Base-by-base conservation (phyloP, 2,797 vertebrate species). In the Sarcophilus harrisii region DNA sequence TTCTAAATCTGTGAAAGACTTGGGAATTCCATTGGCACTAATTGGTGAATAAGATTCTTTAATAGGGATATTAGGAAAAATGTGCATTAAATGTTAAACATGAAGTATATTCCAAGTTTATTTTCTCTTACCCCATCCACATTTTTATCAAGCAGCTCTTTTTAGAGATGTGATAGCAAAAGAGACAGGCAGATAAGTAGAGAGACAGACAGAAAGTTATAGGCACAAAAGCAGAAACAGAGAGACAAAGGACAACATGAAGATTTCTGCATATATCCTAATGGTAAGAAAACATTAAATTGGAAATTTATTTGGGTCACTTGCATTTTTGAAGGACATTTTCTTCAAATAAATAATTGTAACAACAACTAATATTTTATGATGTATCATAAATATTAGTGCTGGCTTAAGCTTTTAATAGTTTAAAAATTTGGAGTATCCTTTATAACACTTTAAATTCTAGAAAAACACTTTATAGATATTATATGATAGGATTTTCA, bases 371-470 rank as follows among this genome's bases (percentile, higher is more conserved):
- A 57, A 92, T 24, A 27, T 30, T 55, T 58, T 11, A 81, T 8
- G 16, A 45, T 45, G 21, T 81, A 45, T 24, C 73, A 45, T 38
- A 45, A 81, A 45, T 58, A 27, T 57, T 57, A 55, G 1, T 54
- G 0, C 45, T 52, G 30, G 55, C 94, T 95, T 52, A 92, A 58
- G 29, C 4, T 59, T 92, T 29, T 91, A 55, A 54, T 0, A 28
- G 8, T 96, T 38, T 92, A 58, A 96, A 94, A 81, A 0, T 90
- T 91, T 92, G 13, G 45, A 93, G 55, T 52, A 18, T 5, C n/a
- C 66, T 90, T 93, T 94, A 18, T 13, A 92, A 94, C 12, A 59
- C 58, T 93, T 96, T 94, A 13, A 5, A 3, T 73, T 38, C 38
- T n/a, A 13, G 4, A n/a, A 66, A 66, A 66, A 18, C 4, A 45